These are phyloP conservation scores for Nomada hirtipes DNA, from an alignment of 2,888 invertebrate genomes.

Conservation along the genomic window DNA sequence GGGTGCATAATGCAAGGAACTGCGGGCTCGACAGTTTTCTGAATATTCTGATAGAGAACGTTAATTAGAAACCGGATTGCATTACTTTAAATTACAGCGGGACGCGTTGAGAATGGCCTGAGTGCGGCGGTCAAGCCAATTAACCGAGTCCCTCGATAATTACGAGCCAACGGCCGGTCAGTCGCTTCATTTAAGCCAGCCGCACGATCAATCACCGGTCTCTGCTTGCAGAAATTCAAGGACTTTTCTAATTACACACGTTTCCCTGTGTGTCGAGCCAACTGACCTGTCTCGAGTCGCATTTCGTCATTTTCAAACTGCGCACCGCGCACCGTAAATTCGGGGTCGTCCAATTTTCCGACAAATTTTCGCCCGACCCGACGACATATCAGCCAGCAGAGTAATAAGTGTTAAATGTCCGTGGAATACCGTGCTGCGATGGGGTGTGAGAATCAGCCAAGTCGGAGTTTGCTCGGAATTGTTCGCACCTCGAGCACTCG, in stretches of 20 bases:
- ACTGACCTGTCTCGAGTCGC: conserved; percentile 2
- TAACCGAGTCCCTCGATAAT: conserved; percentile 70
- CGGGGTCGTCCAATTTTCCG: conserved; percentile 13
- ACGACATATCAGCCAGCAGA: neutral
- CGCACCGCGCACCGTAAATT: neutral
- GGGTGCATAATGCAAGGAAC: conserved; percentile 45
- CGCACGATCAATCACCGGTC: conserved; percentile 56
- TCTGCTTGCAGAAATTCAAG: conserved; percentile 39
- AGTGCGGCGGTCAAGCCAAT: conserved; percentile 67
- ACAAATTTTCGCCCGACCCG: neutral
- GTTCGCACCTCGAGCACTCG: conserved; percentile 20
- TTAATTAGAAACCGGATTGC: conserved; percentile 69
- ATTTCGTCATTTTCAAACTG: conserved; percentile 20
- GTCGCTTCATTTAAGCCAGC: conserved; percentile 62
- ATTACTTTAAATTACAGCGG: conserved; percentile 67
- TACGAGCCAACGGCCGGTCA: conserved; percentile 57
- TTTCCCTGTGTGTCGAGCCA: neutral
- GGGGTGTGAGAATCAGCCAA: conserved; percentile 1
- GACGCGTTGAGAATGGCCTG: conserved; percentile 55
- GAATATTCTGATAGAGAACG: conserved; percentile 56
- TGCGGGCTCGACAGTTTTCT: conserved; percentile 50
- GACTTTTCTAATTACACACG: conserved; percentile 55
- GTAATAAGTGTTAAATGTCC: conserved; percentile 32
- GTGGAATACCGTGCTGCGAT: neutral
- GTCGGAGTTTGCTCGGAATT: conserved; percentile 13